Evolutionary conservation across 1,140 invertebrate species (phyloP).

Genomic region (Ladona fulva): DNA sequence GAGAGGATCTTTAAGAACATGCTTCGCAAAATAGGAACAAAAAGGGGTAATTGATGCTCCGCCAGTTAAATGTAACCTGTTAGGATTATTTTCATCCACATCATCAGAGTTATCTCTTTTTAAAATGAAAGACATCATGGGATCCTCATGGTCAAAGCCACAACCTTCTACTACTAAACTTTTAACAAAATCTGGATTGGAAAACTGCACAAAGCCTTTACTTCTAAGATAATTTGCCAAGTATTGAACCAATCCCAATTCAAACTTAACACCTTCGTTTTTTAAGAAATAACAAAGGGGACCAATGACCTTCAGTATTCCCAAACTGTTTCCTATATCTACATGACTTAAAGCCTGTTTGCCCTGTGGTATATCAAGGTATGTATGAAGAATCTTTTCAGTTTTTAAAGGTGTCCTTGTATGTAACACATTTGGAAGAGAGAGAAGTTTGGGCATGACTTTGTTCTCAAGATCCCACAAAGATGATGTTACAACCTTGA

Average conservation of each 20-base stretch:
- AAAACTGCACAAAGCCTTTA: conserved; percentile 43
- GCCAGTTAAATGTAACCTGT: conserved; percentile 53
- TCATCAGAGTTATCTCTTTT: conserved; percentile 34
- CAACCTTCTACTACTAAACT: conserved; percentile 58
- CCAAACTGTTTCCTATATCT: conserved; percentile 41
- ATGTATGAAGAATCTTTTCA: conserved; percentile 37
- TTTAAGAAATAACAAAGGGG: conserved; percentile 50
- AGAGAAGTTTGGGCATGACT: conserved; percentile 44
- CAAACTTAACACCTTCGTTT: conserved; percentile 52
- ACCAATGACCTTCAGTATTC: conserved; percentile 47
- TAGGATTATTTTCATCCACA: conserved; percentile 34
- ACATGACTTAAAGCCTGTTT: conserved; percentile 40
- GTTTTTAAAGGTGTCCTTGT: conserved; percentile 42
- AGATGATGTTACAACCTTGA: conserved; percentile 44
- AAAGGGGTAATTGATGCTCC: conserved; percentile 51
- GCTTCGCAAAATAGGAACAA: conserved; percentile 52
- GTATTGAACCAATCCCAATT: conserved; percentile 47
- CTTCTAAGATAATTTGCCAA: conserved; percentile 40
- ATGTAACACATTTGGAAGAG: conserved; percentile 56
- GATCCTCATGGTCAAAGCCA: conserved; percentile 45
- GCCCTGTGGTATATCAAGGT: conserved; percentile 31
- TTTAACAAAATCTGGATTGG: conserved; percentile 55
- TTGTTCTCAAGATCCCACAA: conserved; percentile 51
- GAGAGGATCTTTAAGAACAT: conserved; percentile 43
- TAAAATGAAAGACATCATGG: conserved; percentile 44